Evolutionary conservation across 2,113 vertebrate genomes (phyloP).

Genomic region (Eurystomus gularis): DNA sequence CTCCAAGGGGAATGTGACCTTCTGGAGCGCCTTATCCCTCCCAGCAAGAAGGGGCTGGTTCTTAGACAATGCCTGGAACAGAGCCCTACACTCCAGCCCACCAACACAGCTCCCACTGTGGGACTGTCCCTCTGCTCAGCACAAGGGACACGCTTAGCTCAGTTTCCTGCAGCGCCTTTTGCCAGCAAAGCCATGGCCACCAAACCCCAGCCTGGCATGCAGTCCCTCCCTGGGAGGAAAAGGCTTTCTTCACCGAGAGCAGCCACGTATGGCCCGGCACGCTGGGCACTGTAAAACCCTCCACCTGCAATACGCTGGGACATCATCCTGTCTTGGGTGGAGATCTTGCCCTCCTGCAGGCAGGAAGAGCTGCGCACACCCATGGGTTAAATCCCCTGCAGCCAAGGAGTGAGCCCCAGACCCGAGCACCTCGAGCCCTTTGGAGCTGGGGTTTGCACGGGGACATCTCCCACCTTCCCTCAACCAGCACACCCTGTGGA

Average conservation of each 20-base stretch:
- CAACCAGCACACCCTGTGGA: too few species aligned
- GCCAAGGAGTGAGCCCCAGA: not conserved
- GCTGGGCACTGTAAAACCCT: rapidly evolving
- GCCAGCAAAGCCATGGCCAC: not conserved
- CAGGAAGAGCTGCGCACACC: rapidly evolving
- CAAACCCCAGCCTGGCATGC: not conserved
- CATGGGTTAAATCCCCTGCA: not conserved
- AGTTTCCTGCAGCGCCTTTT: not conserved
- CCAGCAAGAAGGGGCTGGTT: not conserved
- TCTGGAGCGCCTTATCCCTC: not conserved
- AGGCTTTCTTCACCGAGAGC: not conserved
- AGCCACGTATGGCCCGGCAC: rapidly evolving
- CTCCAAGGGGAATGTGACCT: not conserved
- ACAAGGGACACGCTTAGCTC: not conserved
- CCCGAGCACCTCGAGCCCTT: rapidly evolving
- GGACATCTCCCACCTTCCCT: not conserved
- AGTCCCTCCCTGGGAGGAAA: not conserved
- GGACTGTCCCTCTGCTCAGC: not conserved
- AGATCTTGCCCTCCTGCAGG: rapidly evolving
- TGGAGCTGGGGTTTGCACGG: not conserved
- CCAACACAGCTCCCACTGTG: rapidly evolving
- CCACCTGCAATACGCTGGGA: rapidly evolving
- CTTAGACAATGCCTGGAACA: not conserved
- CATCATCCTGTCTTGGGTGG: rapidly evolving
- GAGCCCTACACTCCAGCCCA: not conserved